These are phyloP conservation scores for Theodoxus fluviatilis DNA, from an alignment of 2,888 invertebrate genomes.

Conservation along the genomic window DNA sequence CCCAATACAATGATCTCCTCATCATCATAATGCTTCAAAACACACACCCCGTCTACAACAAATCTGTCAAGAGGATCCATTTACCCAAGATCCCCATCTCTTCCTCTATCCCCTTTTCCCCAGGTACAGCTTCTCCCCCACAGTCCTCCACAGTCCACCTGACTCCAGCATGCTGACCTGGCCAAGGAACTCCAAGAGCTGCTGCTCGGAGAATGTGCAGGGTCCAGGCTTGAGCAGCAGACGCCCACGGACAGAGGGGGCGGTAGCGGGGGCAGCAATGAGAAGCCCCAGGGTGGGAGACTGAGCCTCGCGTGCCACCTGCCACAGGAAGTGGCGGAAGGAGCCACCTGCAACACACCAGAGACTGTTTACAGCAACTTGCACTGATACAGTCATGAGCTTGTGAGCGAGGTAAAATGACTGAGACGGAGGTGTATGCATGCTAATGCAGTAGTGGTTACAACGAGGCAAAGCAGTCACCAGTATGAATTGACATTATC, in stretches of 20 bases:
- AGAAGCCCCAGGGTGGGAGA: slow-evolving; percentile 53
- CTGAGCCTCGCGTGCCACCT: slow-evolving; percentile 61
- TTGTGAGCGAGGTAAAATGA: background rate
- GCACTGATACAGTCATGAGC: background rate
- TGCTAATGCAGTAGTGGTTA: background rate
- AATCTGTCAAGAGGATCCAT: no score
- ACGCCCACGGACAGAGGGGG: slow-evolving; percentile 52
- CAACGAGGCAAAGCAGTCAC: no score
- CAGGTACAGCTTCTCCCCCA: no score
- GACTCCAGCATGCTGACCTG: no score
- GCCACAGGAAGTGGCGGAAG: slow-evolving; percentile 65
- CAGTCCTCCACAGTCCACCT: no score
- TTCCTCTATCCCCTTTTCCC: no score
- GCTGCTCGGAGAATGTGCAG: slow-evolving; percentile 62
- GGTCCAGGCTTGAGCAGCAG: slow-evolving; percentile 61
- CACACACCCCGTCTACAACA: no score
- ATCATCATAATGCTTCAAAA: no score
- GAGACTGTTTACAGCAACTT: no score
- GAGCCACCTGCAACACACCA: slow-evolving; percentile 60
- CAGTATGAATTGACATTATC: no score
- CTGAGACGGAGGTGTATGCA: background rate
- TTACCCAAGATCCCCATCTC: no score
- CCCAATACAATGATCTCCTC: no score
- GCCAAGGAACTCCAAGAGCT: slow-evolving; percentile 61
- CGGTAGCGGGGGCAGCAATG: slow-evolving; percentile 56